Evolutionary conservation across 1,140 invertebrate genomes (phyloP), one percentile per base, ranked within the genome.

Genomic region (Zaprionus taronus): DNA sequence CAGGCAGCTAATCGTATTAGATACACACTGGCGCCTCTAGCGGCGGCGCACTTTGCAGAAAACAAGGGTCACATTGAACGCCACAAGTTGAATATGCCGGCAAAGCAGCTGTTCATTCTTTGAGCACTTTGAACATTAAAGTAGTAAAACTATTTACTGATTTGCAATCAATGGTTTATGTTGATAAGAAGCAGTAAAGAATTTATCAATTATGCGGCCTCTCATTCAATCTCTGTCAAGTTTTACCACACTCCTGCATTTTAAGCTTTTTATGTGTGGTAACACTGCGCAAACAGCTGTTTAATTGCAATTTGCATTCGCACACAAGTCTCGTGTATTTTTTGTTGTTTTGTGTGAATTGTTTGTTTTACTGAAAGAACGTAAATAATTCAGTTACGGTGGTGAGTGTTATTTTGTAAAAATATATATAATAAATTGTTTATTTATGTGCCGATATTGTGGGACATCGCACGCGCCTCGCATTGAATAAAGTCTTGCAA

Each of bases 1-100:
- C 58, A 41, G 67, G 51, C 70, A 62, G 31, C 41, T 62, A 58
- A 24, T 51, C 47, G 17, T 24, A 56, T 36, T 41, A 22, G 24
- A 17, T 53, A 9, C 26, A 65, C 31, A 38, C 20, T 55, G 17
- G 64, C 53, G 64, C 53, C 64, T 2, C 53, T 66, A 44, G 64
- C 64, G 64, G 53, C 34, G 26, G 36, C 20, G 4, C 12, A 9
- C 34, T 20, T 3, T 14, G 31, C 6, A 15, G 17, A 65, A 36
- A 24, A 24, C 2, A 4, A 51, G 7, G 47, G 49, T 36, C 49
- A 24, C 47, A 55, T n/a, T 22, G 20, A 22, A 22, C 9, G 47
- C 44, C 26, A 28, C 61, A 17, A 12, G 28, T 28, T 17, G 17
- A 63, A 51, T 34, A 34, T 4, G 17, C 47, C 61, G 44, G 26